Conservation (phyloP, 2,888 invertebrate genomes). For the Drosophila picticornis region DNA sequence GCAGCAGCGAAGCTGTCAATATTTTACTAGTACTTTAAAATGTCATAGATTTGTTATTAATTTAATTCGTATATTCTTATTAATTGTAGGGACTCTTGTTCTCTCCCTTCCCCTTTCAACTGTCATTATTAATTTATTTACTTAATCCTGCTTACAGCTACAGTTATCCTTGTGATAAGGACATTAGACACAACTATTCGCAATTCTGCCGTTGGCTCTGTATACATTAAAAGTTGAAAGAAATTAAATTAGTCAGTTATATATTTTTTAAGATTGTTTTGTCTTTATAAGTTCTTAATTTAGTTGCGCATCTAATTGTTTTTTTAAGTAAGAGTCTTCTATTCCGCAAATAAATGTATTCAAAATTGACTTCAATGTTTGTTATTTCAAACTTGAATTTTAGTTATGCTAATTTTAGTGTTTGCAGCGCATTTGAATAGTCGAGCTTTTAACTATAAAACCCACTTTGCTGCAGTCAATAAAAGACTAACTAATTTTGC, state of each 20-base stretch:
- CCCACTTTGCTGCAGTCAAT: constrained; percentile 6
- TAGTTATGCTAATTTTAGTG: background rate
- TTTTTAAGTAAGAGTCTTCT: background rate
- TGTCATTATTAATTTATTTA: background rate
- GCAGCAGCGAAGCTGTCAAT: no score
- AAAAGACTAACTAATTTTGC: constrained; percentile 66
- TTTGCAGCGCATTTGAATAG: background rate
- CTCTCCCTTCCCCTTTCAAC: background rate
- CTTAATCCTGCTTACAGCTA: background rate
- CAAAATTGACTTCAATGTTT: background rate
- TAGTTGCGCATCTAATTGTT: background rate
- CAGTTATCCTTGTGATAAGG: background rate
- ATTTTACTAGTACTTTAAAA: background rate
- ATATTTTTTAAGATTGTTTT: background rate
- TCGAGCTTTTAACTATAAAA: background rate
- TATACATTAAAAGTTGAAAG: background rate
- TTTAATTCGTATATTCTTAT: background rate
- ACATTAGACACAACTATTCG: background rate
- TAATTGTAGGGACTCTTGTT: background rate
- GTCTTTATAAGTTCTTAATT: background rate
- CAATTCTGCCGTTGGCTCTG: background rate
- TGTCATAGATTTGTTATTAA: background rate
- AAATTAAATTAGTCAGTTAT: background rate
- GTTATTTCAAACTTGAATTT: background rate
- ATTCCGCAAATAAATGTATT: background rate